Conservation (phyloP, 2,888 invertebrate genomes). For the Petrolisthes manimaculis region DNA sequence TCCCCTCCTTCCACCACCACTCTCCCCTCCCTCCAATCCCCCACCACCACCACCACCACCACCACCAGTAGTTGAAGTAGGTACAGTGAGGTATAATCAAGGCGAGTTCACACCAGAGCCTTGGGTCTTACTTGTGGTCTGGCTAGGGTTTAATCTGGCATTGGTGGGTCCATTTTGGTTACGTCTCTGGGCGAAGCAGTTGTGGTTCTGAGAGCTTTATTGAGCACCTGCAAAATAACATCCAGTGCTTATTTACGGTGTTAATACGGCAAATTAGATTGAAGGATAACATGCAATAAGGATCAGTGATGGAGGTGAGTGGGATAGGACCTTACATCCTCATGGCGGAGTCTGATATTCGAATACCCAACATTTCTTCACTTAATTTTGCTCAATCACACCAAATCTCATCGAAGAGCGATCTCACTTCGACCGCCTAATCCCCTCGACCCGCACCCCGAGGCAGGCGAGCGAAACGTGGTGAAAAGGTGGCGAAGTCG, state of each 20-base stretch:
- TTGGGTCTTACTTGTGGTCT: constrained; percentile 30
- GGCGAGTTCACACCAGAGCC: constrained; percentile 1
- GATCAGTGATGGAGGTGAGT: constrained; percentile 34
- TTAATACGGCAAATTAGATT: constrained; percentile 55
- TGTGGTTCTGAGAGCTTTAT: constrained; percentile 54
- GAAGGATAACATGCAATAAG: constrained; percentile 59
- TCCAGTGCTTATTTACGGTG: constrained; percentile 51
- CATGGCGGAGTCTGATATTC: constrained; percentile 51
- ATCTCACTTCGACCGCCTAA: constrained; percentile 55
- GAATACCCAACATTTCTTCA: constrained; percentile 61
- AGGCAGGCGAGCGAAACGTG: constrained; percentile 40
- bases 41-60: too few relatives aligned
- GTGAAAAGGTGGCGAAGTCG: constrained; percentile 42
- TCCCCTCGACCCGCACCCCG: constrained; percentile 33
- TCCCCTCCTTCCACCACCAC: background rate
- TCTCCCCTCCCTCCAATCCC: too few relatives aligned
- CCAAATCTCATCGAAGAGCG: constrained; percentile 61
- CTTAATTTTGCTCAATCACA: constrained; percentile 61
- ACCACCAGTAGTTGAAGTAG: too few relatives aligned
- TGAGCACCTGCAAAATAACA: constrained; percentile 59
- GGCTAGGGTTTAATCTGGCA: constrained; percentile 27
- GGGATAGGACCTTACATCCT: constrained; percentile 50
- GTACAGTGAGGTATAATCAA: constrained; percentile 42
- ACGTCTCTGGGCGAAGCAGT: constrained; percentile 42
- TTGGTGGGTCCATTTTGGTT: constrained; percentile 8